A percentile compares a stretch with the other conserved stretches of the same genome.
Evolutionary conservation across 1,140 invertebrate species (phyloP).

Genomic region (Pissodes strobi): DNA sequence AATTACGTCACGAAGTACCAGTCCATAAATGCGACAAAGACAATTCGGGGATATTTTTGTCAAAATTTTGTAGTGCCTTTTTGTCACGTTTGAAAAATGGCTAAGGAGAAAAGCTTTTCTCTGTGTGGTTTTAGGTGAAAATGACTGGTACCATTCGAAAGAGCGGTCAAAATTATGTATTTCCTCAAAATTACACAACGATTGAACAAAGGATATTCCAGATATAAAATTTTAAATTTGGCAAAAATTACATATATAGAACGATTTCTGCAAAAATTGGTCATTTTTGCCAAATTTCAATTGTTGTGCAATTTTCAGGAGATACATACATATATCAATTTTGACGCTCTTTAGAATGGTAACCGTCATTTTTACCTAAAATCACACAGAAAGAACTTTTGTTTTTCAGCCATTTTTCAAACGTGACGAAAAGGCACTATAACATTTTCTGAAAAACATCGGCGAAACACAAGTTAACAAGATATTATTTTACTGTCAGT

Average conservation of each 20-base stretch:
- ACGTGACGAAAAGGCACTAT: not conserved
- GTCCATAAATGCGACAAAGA: no score
- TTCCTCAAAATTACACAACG: not conserved
- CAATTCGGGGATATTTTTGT: no score
- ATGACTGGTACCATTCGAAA: not conserved
- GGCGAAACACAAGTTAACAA: no score
- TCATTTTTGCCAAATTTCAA: no score
- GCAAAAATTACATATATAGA: not conserved
- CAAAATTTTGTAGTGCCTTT: no score
- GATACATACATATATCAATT: no score
- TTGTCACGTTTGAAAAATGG: not conserved
- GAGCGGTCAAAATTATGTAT: not conserved
- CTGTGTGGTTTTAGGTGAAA: not conserved
- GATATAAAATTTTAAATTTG: not conserved
- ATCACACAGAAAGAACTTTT: not conserved
- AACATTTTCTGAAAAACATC: no score
- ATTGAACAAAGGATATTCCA: not conserved
- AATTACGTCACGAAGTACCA: no score
- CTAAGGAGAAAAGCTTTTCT: not conserved
- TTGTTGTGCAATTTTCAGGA: no score
- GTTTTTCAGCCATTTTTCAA: not conserved
- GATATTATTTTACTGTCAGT: not conserved
- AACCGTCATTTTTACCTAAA: not conserved
- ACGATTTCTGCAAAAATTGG: no score
- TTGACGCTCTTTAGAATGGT: not conserved